Percentiles rank a stretch among this genome's conserved stretches.
phyloP scores from a whole-genome alignment of 2,888 invertebrate genomes.

The Leucozona laternaria region DNA sequence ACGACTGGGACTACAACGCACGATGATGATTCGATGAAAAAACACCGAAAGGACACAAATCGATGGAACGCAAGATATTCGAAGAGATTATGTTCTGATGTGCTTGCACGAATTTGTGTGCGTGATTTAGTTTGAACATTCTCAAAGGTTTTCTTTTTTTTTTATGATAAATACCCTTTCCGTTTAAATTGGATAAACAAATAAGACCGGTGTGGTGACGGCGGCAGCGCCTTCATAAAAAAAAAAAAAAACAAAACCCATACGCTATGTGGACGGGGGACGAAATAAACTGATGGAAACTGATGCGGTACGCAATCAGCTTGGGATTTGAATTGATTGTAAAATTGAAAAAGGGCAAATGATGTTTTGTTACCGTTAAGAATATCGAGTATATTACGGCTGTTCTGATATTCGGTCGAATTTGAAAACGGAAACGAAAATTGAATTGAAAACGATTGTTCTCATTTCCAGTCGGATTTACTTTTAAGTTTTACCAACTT shows the following conservation, averaged over 20 bases:
- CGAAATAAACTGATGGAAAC: constrained; percentile 6
- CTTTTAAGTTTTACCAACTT: too few relatives aligned
- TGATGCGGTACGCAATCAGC: background rate
- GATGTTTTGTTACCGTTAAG: background rate
- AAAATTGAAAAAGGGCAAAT: background rate
- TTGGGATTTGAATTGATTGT: constrained; percentile 4
- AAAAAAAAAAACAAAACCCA: background rate
- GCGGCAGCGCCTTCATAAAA: background rate
- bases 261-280: background rate
- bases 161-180: constrained; percentile 13
- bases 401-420: too few relatives aligned
- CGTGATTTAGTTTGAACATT: constrained; percentile 54
- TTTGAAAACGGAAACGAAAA: too few relatives aligned
- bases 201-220: background rate
- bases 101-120: constrained; percentile 57
- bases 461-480: too few relatives aligned
- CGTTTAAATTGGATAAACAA: constrained; percentile 17
- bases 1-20: background rate
- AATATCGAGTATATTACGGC: too few relatives aligned
- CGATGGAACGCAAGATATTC: constrained; percentile 54
- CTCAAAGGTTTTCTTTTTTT: constrained; percentile 23
- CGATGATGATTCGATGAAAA: constrained; percentile 25
- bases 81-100: constrained; percentile 48
- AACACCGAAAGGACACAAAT: constrained; percentile 55
- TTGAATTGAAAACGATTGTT: too few relatives aligned